These are phyloP conservation scores for Epinotia nisella DNA, from an alignment of 2,888 invertebrate species.

Conservation along the genomic window DNA sequence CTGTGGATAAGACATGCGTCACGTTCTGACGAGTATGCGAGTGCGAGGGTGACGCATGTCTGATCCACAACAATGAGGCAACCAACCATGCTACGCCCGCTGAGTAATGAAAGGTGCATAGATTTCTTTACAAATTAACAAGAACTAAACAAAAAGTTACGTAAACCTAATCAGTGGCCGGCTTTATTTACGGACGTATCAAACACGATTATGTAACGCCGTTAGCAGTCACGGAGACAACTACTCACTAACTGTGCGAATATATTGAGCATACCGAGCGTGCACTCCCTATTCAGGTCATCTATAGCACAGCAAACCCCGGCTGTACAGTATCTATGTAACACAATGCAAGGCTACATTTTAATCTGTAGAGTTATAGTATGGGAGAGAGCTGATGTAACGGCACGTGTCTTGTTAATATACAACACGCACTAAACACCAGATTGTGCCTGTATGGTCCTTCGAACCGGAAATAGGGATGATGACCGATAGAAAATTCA, in stretches of 20 bases:
- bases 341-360: neutral
- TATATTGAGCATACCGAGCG: slow-evolving; percentile 27
- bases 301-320: neutral
- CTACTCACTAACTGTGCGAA: slow-evolving; percentile 22
- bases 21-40: too few relatives aligned
- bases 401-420: neutral
- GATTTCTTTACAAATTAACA: neutral
- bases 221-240: slow-evolving; percentile 2
- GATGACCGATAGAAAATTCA: too few relatives aligned
- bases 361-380: neutral
- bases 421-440: too few relatives aligned
- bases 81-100: too few relatives aligned
- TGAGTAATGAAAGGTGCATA: too few relatives aligned
- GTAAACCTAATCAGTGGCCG: slow-evolving; percentile 24
- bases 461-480: neutral
- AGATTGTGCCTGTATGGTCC: neutral
- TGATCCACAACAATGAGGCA: too few relatives aligned
- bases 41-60: too few relatives aligned
- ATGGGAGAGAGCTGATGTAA: neutral
- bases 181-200: slow-evolving; percentile 1
- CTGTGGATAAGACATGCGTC: too few relatives aligned
- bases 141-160: neutral
- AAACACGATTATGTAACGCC: slow-evolving; percentile 18
- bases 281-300: slow-evolving; percentile 19
- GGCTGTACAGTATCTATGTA: neutral